Percentiles rank a stretch among this genome's conserved stretches.
These are phyloP conservation scores for Styela clava DNA, from an alignment of 23 tunicate genomes.

Conservation along the genomic window DNA sequence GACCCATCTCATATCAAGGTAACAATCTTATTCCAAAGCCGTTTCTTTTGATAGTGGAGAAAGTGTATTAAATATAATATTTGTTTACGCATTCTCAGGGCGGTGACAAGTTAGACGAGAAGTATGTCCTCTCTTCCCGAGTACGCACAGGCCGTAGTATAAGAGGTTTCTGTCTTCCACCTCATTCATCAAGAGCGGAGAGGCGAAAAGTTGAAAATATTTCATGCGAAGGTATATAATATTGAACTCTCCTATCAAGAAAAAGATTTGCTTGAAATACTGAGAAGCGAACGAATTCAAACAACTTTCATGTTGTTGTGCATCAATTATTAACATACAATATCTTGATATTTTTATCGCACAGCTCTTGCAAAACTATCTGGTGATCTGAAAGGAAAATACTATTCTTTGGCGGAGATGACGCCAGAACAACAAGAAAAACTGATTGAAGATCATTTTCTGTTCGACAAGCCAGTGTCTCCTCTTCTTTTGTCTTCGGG, in stretches of 20 bases:
- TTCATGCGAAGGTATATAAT: constrained; percentile 33
- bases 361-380: constrained; percentile 21
- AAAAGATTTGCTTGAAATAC: no score
- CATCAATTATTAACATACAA: no score
- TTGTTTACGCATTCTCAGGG: constrained; percentile 1
- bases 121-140: constrained; percentile 33
- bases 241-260: no score
- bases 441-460: constrained; percentile 26
- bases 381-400: constrained; percentile 24
- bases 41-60: no score
- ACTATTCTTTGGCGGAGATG: constrained; percentile 1
- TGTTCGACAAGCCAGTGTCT: constrained; percentile 39
- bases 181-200: constrained; percentile 79
- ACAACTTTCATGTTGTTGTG: no score
- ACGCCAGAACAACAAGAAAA: constrained; percentile 2
- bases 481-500: constrained; percentile 22
- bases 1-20: constrained; percentile 33
- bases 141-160: constrained; percentile 20
- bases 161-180: constrained; percentile 62
- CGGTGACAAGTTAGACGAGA: constrained; percentile 24
- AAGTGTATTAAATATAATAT: no score
- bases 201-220: constrained; percentile 65
- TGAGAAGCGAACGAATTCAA: no score
- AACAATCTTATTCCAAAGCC: no score
- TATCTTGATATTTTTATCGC: no score